phyloP scores from a whole-genome alignment of 2,888 invertebrate genomes.

The Spicauda simplicius region DNA sequence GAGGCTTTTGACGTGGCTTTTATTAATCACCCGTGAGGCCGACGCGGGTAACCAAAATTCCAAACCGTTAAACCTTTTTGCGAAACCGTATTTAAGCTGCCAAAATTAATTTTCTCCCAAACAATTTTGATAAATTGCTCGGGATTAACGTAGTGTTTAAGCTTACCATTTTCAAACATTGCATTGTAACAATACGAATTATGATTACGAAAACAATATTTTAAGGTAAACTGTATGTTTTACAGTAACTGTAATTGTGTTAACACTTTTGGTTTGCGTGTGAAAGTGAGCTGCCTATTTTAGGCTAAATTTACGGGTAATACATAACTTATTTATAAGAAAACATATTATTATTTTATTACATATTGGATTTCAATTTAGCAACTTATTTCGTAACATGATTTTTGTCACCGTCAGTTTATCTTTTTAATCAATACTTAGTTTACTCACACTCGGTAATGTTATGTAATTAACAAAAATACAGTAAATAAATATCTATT shows the following conservation, averaged over 20 bases:
- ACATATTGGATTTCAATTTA: no score
- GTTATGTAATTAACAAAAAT: no score
- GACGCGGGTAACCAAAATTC: constrained; percentile 49
- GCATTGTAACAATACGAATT: neutral
- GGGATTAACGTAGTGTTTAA: neutral
- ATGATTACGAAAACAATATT: neutral
- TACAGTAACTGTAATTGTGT: neutral
- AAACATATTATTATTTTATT: no score
- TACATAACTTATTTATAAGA: no score
- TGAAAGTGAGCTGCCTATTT: neutral
- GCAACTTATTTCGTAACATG: no score
- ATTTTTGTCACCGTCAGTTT: no score
- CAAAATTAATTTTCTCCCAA: constrained; percentile 48
- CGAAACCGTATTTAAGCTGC: constrained; percentile 43
- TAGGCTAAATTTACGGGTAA: neutral
- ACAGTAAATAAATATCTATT: no score
- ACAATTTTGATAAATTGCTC: constrained; percentile 56
- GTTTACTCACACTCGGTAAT: no score
- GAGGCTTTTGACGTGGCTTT: constrained; percentile 39
- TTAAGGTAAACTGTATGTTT: neutral
- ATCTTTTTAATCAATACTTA: no score
- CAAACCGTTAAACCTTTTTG: constrained; percentile 54
- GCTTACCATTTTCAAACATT: neutral
- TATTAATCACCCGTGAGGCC: constrained; percentile 58
- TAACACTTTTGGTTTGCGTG: constrained; percentile 4